Percentiles rank a stretch among this genome's conserved stretches.
Conservation (phyloP, 2,113 vertebrate species). For the Falco punctatus region DNA sequence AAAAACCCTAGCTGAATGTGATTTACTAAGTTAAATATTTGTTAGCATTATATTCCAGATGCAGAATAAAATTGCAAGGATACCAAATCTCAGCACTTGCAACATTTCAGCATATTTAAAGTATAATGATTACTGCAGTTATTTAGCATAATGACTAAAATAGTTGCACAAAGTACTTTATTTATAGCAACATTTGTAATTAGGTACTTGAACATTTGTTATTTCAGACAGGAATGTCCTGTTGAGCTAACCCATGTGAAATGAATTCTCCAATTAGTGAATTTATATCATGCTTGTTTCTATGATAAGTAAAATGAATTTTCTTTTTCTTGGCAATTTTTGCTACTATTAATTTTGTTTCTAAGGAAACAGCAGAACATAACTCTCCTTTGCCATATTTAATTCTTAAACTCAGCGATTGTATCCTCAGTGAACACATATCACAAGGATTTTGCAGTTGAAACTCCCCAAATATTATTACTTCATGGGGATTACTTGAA, state of each 20-base stretch:
- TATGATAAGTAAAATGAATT: neutral
- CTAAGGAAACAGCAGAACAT: neutral
- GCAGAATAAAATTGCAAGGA: neutral
- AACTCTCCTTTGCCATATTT: neutral
- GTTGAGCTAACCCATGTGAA: slow-evolving; percentile 24
- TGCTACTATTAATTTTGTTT: neutral
- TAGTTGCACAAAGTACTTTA: slow-evolving; percentile 51
- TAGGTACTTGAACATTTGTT: slow-evolving; percentile 42
- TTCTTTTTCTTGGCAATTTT: neutral
- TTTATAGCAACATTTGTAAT: slow-evolving; percentile 58
- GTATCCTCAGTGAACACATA: neutral
- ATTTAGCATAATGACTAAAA: slow-evolving; percentile 48
- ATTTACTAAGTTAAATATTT: slow-evolving; percentile 37
- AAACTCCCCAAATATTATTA: neutral
- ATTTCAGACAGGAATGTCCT: slow-evolving; percentile 49
- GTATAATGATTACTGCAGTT: slow-evolving; percentile 33
- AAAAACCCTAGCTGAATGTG: neutral
- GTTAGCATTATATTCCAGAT: neutral
- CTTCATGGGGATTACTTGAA: neutral
- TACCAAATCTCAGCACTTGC: neutral
- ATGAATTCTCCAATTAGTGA: slow-evolving; percentile 12
- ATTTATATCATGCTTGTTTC: slow-evolving; percentile 3
- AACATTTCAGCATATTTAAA: slow-evolving; percentile 22
- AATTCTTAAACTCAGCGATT: neutral
- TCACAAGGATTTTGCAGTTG: neutral